A percentile compares a stretch with the other conserved stretches of the same genome.
Evolutionary conservation across 2,113 vertebrate genomes (phyloP).

Genomic region (Columbina picui): DNA sequence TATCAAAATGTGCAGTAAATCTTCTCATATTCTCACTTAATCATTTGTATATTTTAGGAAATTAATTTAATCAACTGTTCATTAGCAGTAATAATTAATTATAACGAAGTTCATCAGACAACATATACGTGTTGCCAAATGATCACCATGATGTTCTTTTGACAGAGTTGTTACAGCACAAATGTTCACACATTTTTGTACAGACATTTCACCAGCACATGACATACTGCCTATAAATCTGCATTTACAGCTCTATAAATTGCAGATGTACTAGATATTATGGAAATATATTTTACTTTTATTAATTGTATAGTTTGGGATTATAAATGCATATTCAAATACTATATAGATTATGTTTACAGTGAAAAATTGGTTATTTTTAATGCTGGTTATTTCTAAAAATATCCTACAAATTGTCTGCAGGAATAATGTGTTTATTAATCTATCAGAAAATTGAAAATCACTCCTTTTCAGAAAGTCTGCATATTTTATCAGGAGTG

Average conservation of each 20-base stretch:
- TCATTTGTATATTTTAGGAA: slow-evolving; percentile 72
- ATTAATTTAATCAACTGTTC: slow-evolving; percentile 79
- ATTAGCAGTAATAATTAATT: slow-evolving; percentile 76
- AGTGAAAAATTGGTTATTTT: neutral
- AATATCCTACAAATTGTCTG: neutral
- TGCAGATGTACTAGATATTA: neutral
- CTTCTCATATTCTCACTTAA: slow-evolving; percentile 48
- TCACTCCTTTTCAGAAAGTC: neutral
- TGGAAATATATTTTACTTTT: neutral
- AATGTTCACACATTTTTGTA: slow-evolving; percentile 62
- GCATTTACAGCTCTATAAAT: slow-evolving; percentile 60
- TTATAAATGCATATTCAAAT: neutral
- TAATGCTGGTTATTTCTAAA: neutral
- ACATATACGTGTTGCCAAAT: slow-evolving; percentile 54
- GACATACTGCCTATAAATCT: slow-evolving; percentile 52
- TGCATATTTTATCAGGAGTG: neutral
- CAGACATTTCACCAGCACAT: slow-evolving; percentile 32
- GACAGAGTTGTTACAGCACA: slow-evolving; percentile 70
- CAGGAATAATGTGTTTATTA: neutral
- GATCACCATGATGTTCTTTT: slow-evolving; percentile 70
- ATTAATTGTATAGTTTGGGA: neutral
- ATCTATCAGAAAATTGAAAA: neutral
- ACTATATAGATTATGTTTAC: neutral
- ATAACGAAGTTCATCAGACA: slow-evolving; percentile 69
- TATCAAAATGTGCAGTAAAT: slow-evolving; percentile 1